Evolutionary conservation across 2,888 invertebrate genomes (phyloP).

Genomic region (Cryptus armator): DNA sequence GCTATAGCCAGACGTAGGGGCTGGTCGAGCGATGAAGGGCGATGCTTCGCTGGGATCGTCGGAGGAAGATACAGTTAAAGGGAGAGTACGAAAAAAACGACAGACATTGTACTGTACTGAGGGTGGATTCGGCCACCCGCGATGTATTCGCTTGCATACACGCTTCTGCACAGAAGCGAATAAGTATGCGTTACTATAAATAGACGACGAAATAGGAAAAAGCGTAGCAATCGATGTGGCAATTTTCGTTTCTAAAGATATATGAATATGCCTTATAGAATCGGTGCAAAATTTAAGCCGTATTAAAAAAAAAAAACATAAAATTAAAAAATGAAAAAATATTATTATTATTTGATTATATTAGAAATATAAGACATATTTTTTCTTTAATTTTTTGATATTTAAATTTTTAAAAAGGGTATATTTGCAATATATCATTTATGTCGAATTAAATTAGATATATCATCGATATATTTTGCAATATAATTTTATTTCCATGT

Average conservation of each 20-base stretch:
- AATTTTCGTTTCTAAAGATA: neutral
- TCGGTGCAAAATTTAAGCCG: neutral
- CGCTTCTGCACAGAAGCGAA: conserved; percentile 71
- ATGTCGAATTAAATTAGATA: no score
- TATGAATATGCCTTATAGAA: neutral
- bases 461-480: no score
- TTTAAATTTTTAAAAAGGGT: no score
- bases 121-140: conserved; percentile 66
- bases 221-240: neutral
- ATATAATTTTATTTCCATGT: no score
- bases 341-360: no score
- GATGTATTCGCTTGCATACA: conserved; percentile 66
- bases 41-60: conserved; percentile 5
- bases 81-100: conserved; percentile 47
- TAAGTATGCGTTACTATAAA: conserved; percentile 18
- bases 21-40: conserved; percentile 49
- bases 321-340: neutral
- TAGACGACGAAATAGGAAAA: neutral
- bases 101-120: conserved; percentile 7
- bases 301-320: neutral
- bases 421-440: no score
- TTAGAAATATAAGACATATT: no score
- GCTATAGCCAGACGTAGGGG: conserved; percentile 7
- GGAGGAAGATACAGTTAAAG: conserved; percentile 23
- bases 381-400: no score